Base-by-base conservation (phyloP, 2,888 invertebrate species). In the Standfussiana lucernea region DNA sequence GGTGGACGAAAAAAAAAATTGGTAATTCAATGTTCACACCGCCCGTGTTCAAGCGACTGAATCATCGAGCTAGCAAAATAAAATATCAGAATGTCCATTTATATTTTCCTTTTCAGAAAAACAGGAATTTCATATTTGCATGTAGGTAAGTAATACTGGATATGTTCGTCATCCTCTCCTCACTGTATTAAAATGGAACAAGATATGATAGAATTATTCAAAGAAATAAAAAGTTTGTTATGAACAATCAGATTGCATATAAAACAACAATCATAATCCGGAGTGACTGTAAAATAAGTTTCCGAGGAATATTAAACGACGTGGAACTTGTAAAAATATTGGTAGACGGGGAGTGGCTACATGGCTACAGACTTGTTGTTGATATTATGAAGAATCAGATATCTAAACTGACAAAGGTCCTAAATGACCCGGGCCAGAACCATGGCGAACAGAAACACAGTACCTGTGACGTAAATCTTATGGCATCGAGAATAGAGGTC, bases 181-280 rank as follows among this genome's bases (percentile, higher is more conserved):
- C 32, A 59, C 28, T 32, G 4, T 53, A 59, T 18, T 59, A 59
- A 32, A 32, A 59, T 32, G 8, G 56, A 18, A 28, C 56, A 56
- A 4, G 5, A 32, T 32, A 32, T 64, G n/a, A 18, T n/a, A 28
- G n/a, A n/a, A 18, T 65, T 65, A 32, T 66, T 66, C 66, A 45
- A 66, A 66, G 42, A 42, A 66, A 66, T 66, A 42, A 37, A 37
- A 37, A 50, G n/a, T n/a, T 68, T 50, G 50, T n/a, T 68, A 28
- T 53, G n/a, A 69, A 69, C 21, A 69, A 69, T 50, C 35, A 32
- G 18, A 68, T 68, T 50, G 18, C 28, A 8, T 59, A 50, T 37
- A 50, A 50, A 68, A 50, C 35, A 53, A 37, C 11, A 21, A 53
- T 40, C 53, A 40, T 69, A 28, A 69, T 53, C 37, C 53, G 21